phyloP scores from a whole-genome alignment of 2,113 vertebrate species.

The Pagrus major region DNA sequence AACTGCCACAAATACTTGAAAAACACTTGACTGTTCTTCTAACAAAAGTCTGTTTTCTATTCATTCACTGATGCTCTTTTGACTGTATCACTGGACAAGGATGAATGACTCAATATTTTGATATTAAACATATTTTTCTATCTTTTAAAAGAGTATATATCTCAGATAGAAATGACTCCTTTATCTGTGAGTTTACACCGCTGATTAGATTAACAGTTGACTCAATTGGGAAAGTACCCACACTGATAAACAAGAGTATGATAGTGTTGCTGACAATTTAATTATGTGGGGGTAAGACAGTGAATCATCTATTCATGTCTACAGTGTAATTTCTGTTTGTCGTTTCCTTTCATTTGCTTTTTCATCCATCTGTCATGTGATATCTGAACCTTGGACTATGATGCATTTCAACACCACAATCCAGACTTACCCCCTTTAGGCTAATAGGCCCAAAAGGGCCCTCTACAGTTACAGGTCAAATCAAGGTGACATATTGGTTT shows the following conservation, averaged over 20 bases:
- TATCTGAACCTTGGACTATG: neutral
- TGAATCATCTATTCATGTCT: constrained; percentile 43
- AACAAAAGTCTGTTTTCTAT: neutral
- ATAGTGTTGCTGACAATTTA: constrained; percentile 6
- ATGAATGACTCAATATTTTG: neutral
- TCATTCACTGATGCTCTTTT: neutral
- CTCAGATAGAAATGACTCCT: constrained; percentile 10
- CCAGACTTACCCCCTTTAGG: neutral
- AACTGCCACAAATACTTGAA: neutral
- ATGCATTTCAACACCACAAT: neutral
- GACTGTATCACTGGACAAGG: neutral
- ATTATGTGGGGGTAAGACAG: neutral
- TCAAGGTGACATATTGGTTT: constrained; percentile 15
- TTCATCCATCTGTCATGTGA: constrained; percentile 16
- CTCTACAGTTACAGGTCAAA: constrained; percentile 16
- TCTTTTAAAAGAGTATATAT: neutral
- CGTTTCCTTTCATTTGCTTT: constrained; percentile 7
- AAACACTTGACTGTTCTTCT: constrained; percentile 18
- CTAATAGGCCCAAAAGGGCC: neutral
- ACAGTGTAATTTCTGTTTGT: constrained; percentile 11
- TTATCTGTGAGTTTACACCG: constrained; percentile 15
- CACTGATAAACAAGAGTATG: constrained; percentile 33
- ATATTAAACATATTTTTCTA: no score
- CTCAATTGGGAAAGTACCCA: constrained; percentile 29
- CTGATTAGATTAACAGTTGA: constrained; percentile 11